These are phyloP conservation scores for Xiphorhynchus elegans DNA, from an alignment of 2,113 vertebrate genomes.

Conservation along the genomic window DNA sequence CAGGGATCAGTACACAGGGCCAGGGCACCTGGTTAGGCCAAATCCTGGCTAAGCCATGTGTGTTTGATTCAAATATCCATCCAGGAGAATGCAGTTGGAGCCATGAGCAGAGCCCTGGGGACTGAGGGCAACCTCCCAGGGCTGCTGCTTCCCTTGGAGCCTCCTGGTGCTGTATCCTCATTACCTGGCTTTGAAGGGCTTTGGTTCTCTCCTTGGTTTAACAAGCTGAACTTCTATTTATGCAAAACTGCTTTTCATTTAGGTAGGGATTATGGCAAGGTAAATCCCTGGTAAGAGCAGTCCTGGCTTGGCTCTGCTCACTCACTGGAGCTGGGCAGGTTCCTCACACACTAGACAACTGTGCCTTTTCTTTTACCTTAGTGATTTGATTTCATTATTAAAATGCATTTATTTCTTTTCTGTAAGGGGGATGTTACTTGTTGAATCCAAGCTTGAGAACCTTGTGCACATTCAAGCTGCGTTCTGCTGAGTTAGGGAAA, in stretches of 20 bases:
- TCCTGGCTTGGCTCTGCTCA: neutral
- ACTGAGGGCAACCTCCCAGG: too few relatives aligned
- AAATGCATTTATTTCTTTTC: neutral
- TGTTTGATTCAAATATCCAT: neutral
- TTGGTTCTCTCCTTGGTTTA: neutral
- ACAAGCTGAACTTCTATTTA: neutral
- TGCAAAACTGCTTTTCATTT: neutral
- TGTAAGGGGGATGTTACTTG: neutral
- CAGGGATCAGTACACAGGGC: neutral
- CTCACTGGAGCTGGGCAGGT: neutral
- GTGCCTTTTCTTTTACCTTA: neutral
- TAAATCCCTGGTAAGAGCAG: neutral
- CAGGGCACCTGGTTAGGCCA: neutral
- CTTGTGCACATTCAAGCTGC: rapidly evolving
- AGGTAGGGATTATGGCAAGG: neutral
- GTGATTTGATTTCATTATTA: neutral
- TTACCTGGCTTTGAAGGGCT: neutral
- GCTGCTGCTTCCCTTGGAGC: neutral
- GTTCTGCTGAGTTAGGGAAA: neutral
- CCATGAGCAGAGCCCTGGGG: neutral
- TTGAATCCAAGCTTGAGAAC: neutral
- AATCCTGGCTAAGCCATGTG: neutral
- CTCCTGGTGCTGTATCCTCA: rapidly evolving
- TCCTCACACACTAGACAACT: neutral
- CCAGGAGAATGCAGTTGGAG: neutral